phyloP scores from a whole-genome alignment of 2,113 vertebrate genomes.

The Anguilla rostrata region DNA sequence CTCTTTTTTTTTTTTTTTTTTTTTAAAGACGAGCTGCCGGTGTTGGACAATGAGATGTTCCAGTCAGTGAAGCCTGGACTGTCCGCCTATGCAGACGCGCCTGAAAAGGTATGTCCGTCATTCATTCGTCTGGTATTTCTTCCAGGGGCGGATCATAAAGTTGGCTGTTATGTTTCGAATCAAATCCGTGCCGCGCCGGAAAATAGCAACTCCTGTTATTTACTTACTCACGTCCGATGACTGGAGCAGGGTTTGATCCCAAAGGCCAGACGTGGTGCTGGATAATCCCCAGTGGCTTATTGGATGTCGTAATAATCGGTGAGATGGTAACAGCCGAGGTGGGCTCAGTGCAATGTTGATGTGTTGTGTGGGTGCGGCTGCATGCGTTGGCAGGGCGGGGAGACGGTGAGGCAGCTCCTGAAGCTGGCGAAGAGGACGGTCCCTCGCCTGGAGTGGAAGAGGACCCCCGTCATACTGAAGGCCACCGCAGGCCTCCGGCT shows the following conservation, averaged over 20 bases:
- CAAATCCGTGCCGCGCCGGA: too few species aligned
- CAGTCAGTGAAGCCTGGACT: conserved; percentile 91
- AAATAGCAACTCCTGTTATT: too few species aligned
- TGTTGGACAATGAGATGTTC: conserved; percentile 91
- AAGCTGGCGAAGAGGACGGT: conserved; percentile 81
- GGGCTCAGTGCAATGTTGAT: too few species aligned
- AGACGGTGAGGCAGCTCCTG: conserved; percentile 77
- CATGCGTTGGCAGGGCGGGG: conserved; percentile 70
- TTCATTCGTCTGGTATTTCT: background rate
- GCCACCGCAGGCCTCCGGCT: conserved; percentile 91
- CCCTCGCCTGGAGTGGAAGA: conserved; percentile 83
- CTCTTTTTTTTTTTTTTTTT: conserved; percentile 35
- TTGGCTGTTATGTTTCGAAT: background rate
- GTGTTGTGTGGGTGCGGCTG: too few species aligned
- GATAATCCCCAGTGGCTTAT: too few species aligned
- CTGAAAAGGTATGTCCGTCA: conserved; percentile 77
- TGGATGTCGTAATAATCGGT: too few species aligned
- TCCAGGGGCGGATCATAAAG: background rate
- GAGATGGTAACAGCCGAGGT: too few species aligned
- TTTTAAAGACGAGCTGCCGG: conserved; percentile 69
- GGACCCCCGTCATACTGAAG: conserved; percentile 85
- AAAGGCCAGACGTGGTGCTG: too few species aligned
- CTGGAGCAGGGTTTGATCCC: too few species aligned
- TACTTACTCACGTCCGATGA: too few species aligned
- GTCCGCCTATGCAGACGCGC: conserved; percentile 86